Base-by-base conservation (phyloP, 2,797 vertebrate genomes). In the Phataginus tricuspis region DNA sequence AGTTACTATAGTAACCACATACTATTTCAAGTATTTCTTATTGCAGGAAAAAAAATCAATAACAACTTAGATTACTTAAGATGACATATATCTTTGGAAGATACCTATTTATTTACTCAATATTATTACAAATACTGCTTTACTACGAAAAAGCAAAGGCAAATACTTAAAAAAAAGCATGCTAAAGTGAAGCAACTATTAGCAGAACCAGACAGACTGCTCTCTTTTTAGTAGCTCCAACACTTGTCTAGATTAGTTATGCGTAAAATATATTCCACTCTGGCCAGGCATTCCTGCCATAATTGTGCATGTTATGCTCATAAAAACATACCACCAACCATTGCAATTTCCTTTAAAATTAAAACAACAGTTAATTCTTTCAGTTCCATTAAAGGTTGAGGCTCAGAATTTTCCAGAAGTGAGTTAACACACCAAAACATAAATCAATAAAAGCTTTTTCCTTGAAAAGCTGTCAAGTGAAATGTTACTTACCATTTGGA, bases 1-100 rank as follows among this genome's bases (percentile, higher is more conserved):
- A 75, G 98, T 98, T 98, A 96, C 98, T 97, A 98, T 98, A 97
- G 98, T 97, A 98, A 98, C 98, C 97, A 94, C 97, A 98, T 97
- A 97, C 59, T 97, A 98, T 98, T 98, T 96, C 89, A 97, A 97
- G 97, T 96, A 97, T 98, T 98, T 98, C 96, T 97, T 97, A 98
- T 98, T 98, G 97, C 91, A 97, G 45, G 29, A 63, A 96, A 45
- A 98, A 97, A 96, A 98, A 98, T 98, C 97, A 98, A 95, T 98
- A 98, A 97, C 82, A 89, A 98, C 97, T 98, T 95, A 97, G 95
- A 98, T 98, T 72, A 90, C 95, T 98, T 98, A 98, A 98, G 96
- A 98, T 98, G 98, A 98, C 97, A 97, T 96, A 98, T 83, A 98
- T 91, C 94, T 98, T 94, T 29, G 90, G 97, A 97, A 97, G 88